Conservation (phyloP, 2,113 vertebrate species). For the Rhagologus leucostigma region DNA sequence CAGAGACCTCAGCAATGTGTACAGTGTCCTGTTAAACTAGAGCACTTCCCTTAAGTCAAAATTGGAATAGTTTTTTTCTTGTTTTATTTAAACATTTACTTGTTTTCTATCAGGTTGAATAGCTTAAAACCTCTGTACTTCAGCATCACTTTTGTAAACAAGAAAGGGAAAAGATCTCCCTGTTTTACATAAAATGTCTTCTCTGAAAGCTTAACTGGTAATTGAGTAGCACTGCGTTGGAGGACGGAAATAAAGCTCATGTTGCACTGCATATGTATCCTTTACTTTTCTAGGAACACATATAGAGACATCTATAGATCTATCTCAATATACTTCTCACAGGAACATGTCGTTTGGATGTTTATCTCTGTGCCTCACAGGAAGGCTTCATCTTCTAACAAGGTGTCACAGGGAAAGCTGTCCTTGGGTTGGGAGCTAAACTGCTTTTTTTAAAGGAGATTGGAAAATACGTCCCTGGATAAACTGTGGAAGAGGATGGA, state of each 20-base stretch:
- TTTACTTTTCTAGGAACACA: neutral
- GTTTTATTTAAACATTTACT: neutral
- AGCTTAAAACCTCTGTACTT: constrained; percentile 23
- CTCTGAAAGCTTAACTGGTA: constrained; percentile 21
- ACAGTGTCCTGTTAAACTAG: neutral
- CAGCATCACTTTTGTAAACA: constrained; percentile 7
- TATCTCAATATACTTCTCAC: neutral
- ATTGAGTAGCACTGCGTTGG: constrained; percentile 15
- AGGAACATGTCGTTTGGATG: neutral
- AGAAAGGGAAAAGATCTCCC: neutral
- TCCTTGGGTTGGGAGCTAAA: neutral
- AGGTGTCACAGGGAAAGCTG: neutral
- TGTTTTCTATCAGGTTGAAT: constrained; percentile 10
- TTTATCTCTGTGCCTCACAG: neutral
- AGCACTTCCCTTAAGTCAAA: constrained; percentile 17
- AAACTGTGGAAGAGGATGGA: neutral
- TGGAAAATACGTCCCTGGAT: neutral
- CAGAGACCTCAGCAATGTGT: neutral
- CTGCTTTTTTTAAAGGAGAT: neutral
- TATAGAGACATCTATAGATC: neutral
- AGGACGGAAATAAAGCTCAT: constrained; percentile 54
- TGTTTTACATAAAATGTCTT: neutral
- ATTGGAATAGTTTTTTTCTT: neutral
- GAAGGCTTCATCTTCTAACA: neutral
- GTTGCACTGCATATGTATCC: constrained; percentile 37